These are phyloP conservation scores for Tetragonisca angustula DNA, from an alignment of 2,888 invertebrate species.

Conservation along the genomic window DNA sequence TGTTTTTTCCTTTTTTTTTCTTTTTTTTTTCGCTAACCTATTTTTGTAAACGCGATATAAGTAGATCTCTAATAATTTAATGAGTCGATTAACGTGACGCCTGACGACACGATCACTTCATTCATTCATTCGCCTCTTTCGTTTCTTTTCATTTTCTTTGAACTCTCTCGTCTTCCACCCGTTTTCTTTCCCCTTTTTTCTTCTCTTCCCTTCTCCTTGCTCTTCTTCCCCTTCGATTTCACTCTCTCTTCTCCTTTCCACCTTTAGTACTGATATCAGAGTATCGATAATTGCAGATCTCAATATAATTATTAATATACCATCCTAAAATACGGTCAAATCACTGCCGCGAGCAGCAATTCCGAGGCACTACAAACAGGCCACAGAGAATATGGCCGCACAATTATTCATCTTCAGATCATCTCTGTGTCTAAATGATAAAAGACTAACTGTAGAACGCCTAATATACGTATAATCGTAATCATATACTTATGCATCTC, in stretches of 20 bases:
- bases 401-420: constrained; percentile 82
- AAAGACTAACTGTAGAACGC: constrained; percentile 75
- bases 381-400: constrained; percentile 83
- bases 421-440: constrained; percentile 79
- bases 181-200: no score
- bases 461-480: constrained; percentile 74
- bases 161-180: not conserved
- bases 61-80: constrained; percentile 79
- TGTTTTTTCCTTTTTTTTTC: constrained; percentile 15
- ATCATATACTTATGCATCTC: constrained; percentile 76
- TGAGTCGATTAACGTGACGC: constrained; percentile 80
- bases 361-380: constrained; percentile 84
- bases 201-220: not conserved
- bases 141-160: not conserved
- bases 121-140: constrained; percentile 25
- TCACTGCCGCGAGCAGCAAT: constrained; percentile 84
- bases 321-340: constrained; percentile 84
- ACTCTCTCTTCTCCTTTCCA: constrained; percentile 8
- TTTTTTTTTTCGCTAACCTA: constrained; percentile 37
- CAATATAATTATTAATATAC: constrained; percentile 81
- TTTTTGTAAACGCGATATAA: constrained; percentile 65
- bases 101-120: constrained; percentile 72
- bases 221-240: not conserved
- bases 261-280: constrained; percentile 77
- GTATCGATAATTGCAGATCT: constrained; percentile 81